Conservation (phyloP, 2,113 vertebrate species). For the Cinclus mexicanus region DNA sequence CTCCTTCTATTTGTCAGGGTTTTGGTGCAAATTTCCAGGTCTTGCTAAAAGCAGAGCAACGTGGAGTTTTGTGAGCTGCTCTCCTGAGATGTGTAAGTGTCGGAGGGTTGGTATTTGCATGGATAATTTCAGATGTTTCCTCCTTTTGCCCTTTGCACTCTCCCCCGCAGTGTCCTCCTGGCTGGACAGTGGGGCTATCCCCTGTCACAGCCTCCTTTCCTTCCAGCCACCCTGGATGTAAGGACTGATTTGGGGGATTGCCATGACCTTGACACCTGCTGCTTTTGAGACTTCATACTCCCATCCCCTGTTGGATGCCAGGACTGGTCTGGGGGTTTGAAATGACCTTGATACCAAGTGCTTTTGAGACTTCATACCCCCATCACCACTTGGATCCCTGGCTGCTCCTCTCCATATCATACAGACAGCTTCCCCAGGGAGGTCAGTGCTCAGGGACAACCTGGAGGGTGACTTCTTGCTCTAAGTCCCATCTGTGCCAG, state of each 20-base stretch:
- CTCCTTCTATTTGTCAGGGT: too few relatives aligned
- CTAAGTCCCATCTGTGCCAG: background rate
- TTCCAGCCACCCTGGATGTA: background rate
- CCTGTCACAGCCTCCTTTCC: background rate
- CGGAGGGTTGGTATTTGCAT: background rate
- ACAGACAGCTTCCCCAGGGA: background rate
- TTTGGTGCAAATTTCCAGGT: background rate
- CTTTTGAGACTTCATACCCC: background rate
- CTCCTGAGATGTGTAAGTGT: fast-evolving
- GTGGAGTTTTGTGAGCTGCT: background rate
- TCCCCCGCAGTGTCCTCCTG: fast-evolving
- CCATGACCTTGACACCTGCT: fast-evolving
- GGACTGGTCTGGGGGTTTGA: background rate
- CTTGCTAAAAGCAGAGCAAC: background rate
- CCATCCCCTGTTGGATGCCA: background rate
- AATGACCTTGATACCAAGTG: too few relatives aligned
- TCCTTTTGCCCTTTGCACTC: background rate
- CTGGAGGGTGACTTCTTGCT: background rate
- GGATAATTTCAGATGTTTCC: fast-evolving
- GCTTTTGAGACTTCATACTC: background rate
- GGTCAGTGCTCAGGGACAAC: background rate
- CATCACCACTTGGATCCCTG: background rate
- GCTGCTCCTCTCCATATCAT: background rate
- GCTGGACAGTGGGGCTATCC: background rate
- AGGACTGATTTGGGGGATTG: background rate